These are phyloP conservation scores for Catocala nupta DNA, from an alignment of 2,888 invertebrate genomes.

Conservation along the genomic window DNA sequence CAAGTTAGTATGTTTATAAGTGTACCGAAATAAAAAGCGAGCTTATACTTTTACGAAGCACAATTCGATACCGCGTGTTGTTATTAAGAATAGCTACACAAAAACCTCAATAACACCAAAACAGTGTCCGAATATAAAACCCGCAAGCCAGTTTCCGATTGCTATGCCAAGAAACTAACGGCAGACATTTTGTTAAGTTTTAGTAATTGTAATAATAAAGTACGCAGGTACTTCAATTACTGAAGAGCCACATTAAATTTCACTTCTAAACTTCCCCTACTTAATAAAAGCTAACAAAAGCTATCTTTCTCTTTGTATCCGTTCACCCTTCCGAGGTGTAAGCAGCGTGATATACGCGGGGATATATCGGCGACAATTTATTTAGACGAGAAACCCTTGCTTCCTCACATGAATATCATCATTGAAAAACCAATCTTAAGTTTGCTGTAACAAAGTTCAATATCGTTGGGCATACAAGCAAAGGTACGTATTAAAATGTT, in stretches of 20 bases:
- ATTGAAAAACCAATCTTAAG: constrained; percentile 43
- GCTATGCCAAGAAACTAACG: no score
- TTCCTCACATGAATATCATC: constrained; percentile 43
- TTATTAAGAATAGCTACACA: no score
- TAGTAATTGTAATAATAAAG: no score
- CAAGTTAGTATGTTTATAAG: no score
- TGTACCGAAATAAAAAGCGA: no score
- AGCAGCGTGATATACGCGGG: constrained; percentile 78
- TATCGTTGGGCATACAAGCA: constrained; percentile 8
- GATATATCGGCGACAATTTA: constrained; percentile 81
- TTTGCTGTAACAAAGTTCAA: not conserved
- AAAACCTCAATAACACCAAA: no score
- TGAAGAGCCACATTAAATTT: not conserved
- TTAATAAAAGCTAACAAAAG: constrained; percentile 1
- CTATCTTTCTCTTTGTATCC: constrained; percentile 51
- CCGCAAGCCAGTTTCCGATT: no score
- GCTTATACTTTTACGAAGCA: no score
- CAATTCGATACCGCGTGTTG: no score
- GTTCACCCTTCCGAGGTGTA: constrained; percentile 69
- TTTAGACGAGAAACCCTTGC: constrained; percentile 64
- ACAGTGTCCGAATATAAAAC: no score
- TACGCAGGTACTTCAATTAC: no score
- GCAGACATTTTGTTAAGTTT: no score
- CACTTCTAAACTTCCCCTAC: not conserved
- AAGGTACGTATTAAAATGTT: constrained; percentile 30